phyloP scores from a whole-genome alignment of 2,888 invertebrate genomes.

The Tiliacea citrago region DNA sequence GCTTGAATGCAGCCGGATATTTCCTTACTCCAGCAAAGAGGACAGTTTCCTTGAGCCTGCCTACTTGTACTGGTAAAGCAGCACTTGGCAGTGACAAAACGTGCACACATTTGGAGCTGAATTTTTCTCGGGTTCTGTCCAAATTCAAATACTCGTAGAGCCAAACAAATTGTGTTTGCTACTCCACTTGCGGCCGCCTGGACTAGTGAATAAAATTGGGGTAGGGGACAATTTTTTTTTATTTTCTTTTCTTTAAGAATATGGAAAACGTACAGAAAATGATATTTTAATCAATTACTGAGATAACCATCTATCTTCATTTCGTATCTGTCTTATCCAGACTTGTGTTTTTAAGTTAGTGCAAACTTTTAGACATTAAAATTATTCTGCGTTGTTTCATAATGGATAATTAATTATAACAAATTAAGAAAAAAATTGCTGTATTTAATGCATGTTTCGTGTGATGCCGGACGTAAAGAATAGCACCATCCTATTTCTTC shows the following conservation, averaged over 20 bases:
- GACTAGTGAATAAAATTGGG: slow-evolving; percentile 1
- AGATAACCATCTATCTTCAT: neutral
- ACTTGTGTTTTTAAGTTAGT: neutral
- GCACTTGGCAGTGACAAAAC: slow-evolving; percentile 49
- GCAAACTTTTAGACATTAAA: neutral
- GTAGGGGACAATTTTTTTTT: too few species aligned
- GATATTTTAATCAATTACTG: neutral
- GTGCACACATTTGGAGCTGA: slow-evolving; percentile 17
- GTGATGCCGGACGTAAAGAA: too few species aligned
- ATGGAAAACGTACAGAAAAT: neutral
- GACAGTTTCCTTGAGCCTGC: slow-evolving; percentile 37
- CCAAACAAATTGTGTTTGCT: slow-evolving; percentile 36
- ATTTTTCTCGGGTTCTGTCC: slow-evolving; percentile 33
- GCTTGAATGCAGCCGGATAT: slow-evolving; percentile 30
- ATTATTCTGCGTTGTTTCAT: neutral
- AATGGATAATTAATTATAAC: too few species aligned
- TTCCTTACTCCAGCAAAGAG: slow-evolving; percentile 25
- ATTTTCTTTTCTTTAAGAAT: neutral
- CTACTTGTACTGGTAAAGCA: slow-evolving; percentile 40
- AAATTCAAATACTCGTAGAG: slow-evolving; percentile 36
- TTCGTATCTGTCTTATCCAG: neutral
- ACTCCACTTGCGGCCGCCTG: neutral
- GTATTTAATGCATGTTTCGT: neutral
- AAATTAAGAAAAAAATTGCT: neutral
- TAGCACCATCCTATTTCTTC: too few species aligned